Base-by-base conservation (phyloP, 2,113 vertebrate species). In the Tetrao urogallus region DNA sequence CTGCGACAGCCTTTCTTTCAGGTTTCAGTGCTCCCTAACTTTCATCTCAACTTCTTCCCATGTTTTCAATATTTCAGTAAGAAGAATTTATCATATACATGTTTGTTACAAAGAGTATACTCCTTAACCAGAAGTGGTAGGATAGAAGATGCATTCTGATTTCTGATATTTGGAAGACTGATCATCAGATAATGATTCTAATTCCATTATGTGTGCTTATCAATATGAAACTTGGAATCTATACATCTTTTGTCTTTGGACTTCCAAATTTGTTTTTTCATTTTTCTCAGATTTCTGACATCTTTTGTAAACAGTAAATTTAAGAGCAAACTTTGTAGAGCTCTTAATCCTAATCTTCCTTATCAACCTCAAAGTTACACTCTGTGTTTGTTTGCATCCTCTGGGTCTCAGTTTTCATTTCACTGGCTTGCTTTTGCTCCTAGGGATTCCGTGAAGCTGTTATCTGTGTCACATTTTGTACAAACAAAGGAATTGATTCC, bases 281-380 rank as follows among this genome's bases (percentile, higher is more conserved):
- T 54, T 17, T 30, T 28, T 54, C 8, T 16, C 25, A 5, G 69
- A 75, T 85, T 64, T 42, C 25, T 80, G 76, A 13, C 52, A 61
- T 67, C 61, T 96, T 88, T 58, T 72, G 73, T 83, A 85, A 88
- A 92, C 65, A 88, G 34, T 25, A 76, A 83, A 90, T 84, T 86
- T 65, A 45, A 89, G 82, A 81, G 52, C 54, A 71, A 93, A 64
- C 72, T 58, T 74, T 52, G 52, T 86, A 77, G 80, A 96, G 64
- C 76, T 92, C 85, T 92, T 91, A 91, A 83, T 57, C 61, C 65
- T 73, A 64, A 82, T 79, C 54, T 90, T 50, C 36, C 25, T 69
- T 69, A 6, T 57, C 32, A 72, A 14, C 34, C 57, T 38, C 60
- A 77, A 92, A 82, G 15, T 83, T 91, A 74, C 45, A 16, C n/a